These are phyloP conservation scores for Biston stratarius DNA, from an alignment of 2,888 invertebrate genomes.

Conservation along the genomic window DNA sequence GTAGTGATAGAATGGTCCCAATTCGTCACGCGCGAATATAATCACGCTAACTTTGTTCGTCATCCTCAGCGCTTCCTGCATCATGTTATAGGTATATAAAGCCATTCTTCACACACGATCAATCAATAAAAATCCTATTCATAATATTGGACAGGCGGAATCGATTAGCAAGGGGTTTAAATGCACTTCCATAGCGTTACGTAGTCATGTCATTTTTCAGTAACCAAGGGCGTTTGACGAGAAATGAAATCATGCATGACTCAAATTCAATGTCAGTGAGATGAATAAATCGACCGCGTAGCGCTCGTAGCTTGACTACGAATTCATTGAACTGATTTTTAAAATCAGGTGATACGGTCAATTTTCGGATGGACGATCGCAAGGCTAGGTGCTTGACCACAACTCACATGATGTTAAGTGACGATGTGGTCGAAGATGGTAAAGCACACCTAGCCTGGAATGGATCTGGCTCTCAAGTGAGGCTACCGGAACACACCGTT, in stretches of 20 bases:
- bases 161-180: slow-evolving; percentile 50
- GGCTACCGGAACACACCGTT: no score
- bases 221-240: background rate
- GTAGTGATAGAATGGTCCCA: slow-evolving; percentile 4
- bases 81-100: background rate
- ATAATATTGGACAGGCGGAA: slow-evolving; percentile 30
- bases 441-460: no score
- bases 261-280: background rate
- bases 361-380: no score
- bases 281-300: background rate
- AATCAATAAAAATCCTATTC: slow-evolving; percentile 18
- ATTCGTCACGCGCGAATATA: slow-evolving; percentile 3
- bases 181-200: slow-evolving; percentile 12
- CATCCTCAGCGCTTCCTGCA: slow-evolving; percentile 13
- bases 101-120: slow-evolving; percentile 20
- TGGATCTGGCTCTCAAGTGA: no score
- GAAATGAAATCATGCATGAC: background rate
- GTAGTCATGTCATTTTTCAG: background rate
- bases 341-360: no score
- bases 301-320: no score
- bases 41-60: slow-evolving; percentile 5
- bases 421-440: no score
- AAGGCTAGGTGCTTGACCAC: no score
- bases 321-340: no score
- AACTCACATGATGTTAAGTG: no score